Percentiles rank a stretch among this genome's conserved stretches.
phyloP scores from a whole-genome alignment of 2,888 invertebrate genomes.

The Pherbina coryleti region DNA sequence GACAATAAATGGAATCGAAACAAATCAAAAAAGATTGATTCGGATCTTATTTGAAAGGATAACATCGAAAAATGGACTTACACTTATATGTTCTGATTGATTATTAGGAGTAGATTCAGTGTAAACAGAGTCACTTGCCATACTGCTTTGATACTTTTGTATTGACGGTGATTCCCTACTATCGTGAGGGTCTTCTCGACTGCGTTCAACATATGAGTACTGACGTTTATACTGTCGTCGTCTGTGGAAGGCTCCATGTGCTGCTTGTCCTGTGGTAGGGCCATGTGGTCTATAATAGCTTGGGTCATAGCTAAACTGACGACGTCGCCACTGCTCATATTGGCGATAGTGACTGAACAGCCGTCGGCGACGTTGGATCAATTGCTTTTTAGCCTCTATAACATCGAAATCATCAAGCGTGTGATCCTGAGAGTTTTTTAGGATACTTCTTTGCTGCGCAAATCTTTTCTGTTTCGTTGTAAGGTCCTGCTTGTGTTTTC shows the following conservation, averaged over 20 bases:
- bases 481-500: slow-evolving; percentile 30
- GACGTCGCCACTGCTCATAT: slow-evolving; percentile 68
- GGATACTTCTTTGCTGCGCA: slow-evolving; percentile 62
- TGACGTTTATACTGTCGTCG: slow-evolving; percentile 67
- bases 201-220: slow-evolving; percentile 66
- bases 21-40: background rate
- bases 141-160: slow-evolving; percentile 57
- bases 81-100: slow-evolving; percentile 53
- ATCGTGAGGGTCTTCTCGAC: slow-evolving; percentile 65
- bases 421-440: slow-evolving; percentile 62
- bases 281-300: slow-evolving; percentile 65
- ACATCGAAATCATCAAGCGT: slow-evolving; percentile 61
- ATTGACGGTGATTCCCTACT: slow-evolving; percentile 63
- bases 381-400: slow-evolving; percentile 65
- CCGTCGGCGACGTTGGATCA: slow-evolving; percentile 64
- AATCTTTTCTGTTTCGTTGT: slow-evolving; percentile 57
- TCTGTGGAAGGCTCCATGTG: slow-evolving; percentile 60
- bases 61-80: slow-evolving; percentile 53
- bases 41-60: background rate
- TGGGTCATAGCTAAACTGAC: slow-evolving; percentile 68
- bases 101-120: slow-evolving; percentile 58
- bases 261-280: slow-evolving; percentile 54
- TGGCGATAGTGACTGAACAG: slow-evolving; percentile 68
- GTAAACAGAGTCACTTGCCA: slow-evolving; percentile 60
- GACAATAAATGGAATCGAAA: background rate